A percentile compares a stretch with the other conserved stretches of the same genome.
phyloP scores from a whole-genome alignment of 2,113 vertebrate species.

The Petroica traversi region DNA sequence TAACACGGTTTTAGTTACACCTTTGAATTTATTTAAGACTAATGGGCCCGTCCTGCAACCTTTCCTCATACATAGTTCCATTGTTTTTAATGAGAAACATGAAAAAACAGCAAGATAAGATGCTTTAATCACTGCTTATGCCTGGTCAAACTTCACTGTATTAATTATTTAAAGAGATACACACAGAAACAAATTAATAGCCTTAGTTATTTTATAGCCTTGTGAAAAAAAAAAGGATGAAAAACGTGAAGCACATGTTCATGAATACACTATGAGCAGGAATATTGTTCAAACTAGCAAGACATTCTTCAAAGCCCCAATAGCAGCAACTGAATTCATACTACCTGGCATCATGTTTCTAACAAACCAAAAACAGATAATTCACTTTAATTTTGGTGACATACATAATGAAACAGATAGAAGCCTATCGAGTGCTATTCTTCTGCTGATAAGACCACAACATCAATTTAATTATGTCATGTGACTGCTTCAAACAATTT shows the following conservation, averaged over 20 bases:
- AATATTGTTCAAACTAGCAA: not conserved
- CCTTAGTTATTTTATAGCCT: slow-evolving; percentile 16
- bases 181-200: slow-evolving; percentile 39
- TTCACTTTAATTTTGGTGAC: slow-evolving; percentile 20
- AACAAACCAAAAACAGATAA: slow-evolving; percentile 17
- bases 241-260: not conserved
- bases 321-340: not conserved
- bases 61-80: not conserved
- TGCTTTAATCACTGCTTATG: not conserved
- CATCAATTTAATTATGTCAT: slow-evolving; percentile 51
- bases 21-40: not conserved
- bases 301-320: not conserved
- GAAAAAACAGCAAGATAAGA: not conserved
- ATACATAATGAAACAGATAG: slow-evolving; percentile 5
- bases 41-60: not conserved
- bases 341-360: not conserved
- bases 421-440: not conserved
- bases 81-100: not conserved
- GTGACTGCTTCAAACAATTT: slow-evolving; percentile 57
- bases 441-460: not conserved
- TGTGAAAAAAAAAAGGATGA: not conserved
- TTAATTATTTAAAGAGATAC: slow-evolving; percentile 53
- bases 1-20: not conserved
- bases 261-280: not conserved
- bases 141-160: slow-evolving; percentile 11